Percentiles rank a stretch among this genome's conserved stretches.
Evolutionary conservation across 1,140 invertebrate genomes (phyloP).

Genomic region (Zaprionus davidi): DNA sequence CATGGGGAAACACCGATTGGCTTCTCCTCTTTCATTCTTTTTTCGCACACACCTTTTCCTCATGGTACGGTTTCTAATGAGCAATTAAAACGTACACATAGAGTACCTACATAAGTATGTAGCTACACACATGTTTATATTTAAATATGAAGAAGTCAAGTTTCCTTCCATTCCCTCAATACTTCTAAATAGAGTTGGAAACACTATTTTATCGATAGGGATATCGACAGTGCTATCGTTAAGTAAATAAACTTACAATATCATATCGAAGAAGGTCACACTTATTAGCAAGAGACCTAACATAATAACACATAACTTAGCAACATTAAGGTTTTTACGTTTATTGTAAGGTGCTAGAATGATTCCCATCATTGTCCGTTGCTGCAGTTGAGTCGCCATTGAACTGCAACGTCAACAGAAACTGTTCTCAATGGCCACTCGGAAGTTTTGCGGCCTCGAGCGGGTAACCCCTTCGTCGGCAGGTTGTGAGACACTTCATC

Average conservation of each 20-base stretch:
- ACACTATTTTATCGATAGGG: no score
- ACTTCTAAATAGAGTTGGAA: no score
- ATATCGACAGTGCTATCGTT: no score
- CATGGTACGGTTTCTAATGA: background rate
- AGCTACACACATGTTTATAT: no score
- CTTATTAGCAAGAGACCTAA: no score
- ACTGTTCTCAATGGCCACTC: constrained; percentile 42
- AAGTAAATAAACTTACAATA: no score
- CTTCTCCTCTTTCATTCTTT: background rate
- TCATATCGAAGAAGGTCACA: no score
- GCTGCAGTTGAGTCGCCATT: constrained; percentile 11
- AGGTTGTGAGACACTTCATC: constrained; percentile 46
- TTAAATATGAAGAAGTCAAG: no score
- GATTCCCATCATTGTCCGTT: background rate
- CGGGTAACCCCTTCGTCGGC: constrained; percentile 14
- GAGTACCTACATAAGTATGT: no score
- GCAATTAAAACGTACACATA: no score
- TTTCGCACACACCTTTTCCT: background rate
- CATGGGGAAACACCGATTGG: background rate
- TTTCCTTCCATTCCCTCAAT: no score
- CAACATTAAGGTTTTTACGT: background rate
- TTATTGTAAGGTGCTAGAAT: background rate
- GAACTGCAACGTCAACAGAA: constrained; percentile 25
- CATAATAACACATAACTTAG: no score
- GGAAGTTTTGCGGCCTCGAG: constrained; percentile 21